phyloP scores from a whole-genome alignment of 2,888 invertebrate genomes.

The Yponomeuta cagnagella region DNA sequence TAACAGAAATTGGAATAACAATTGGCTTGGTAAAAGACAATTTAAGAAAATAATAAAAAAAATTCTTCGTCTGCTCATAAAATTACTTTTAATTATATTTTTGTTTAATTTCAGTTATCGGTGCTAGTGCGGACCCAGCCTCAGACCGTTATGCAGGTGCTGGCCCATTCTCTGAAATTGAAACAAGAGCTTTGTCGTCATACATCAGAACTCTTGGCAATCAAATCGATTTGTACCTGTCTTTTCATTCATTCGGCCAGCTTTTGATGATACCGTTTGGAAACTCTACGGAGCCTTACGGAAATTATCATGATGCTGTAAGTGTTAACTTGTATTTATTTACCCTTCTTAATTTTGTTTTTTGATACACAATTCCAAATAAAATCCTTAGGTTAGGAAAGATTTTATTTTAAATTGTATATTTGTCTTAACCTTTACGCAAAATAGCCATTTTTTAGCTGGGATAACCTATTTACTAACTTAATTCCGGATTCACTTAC shows the following conservation, averaged over 20 bases:
- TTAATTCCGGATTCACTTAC: too few relatives aligned
- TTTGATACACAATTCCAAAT: background rate
- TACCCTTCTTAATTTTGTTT: background rate
- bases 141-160: conserved; percentile 80
- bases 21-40: conserved; percentile 74
- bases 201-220: conserved; percentile 68
- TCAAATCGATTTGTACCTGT: conserved; percentile 77
- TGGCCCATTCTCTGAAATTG: conserved; percentile 82
- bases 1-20: conserved; percentile 85
- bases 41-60: too few relatives aligned
- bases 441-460: too few relatives aligned
- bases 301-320: conserved; percentile 77
- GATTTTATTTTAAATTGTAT: background rate
- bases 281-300: conserved; percentile 72
- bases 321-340: conserved; percentile 26
- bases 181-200: conserved; percentile 71
- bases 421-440: too few relatives aligned
- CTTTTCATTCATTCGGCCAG: conserved; percentile 86
- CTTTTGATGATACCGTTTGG: conserved; percentile 82
- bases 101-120: conserved; percentile 43
- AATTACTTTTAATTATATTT: background rate
- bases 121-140: conserved; percentile 75
- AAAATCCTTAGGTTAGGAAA: background rate
- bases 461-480: too few relatives aligned
- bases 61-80: too few relatives aligned